Base-by-base conservation (phyloP, 2,888 invertebrate genomes). In the Tryphoninae sp. region DNA sequence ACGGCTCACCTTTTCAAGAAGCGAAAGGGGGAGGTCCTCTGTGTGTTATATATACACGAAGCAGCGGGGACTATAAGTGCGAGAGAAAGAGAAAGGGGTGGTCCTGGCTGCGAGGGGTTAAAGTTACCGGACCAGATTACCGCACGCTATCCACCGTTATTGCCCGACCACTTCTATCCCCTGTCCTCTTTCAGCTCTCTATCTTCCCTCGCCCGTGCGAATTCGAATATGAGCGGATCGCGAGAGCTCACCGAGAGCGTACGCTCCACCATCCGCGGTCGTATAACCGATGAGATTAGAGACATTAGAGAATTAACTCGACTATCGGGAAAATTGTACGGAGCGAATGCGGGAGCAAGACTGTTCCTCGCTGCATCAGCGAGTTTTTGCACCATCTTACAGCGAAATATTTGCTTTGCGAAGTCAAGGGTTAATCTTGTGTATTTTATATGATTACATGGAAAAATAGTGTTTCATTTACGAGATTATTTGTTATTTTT, bases 1-100 rank as follows among this genome's bases (percentile, higher is more conserved):
- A 76, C 78, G 81, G 79, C 78, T 78, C 76, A 82, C 79, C 80
- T 80, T 80, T 82, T 82, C 76, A 40, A 69, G 73, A 76, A 72
- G 72, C 16, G 71, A 71, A 71, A 64, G 53, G 73, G 55, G 51
- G n/a, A 23, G 53, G 33, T 33, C 33, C 33, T 68, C 16, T 53
- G 19, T 68, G 19, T 26, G 16, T 59, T 7, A 22, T 13, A 42
- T 53, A 42, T 23, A 58, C 2, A 7, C 2, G 45, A 23, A 23
- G 26, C 13, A 26, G n/a, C 13, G 23, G 8, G 22, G 26, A 23
- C 23, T 8, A 72, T 53, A 67, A 51, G 53, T 40, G 49, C 33
- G 53, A 45, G 55, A 11, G 22, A 2, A 67, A 51, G 53, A 49
- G 49, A 55, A 55, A 51, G 61, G 13, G 22, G 6, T 59, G 68